phyloP scores from a whole-genome alignment of 2,113 vertebrate species.

The Rostratula benghalensis region DNA sequence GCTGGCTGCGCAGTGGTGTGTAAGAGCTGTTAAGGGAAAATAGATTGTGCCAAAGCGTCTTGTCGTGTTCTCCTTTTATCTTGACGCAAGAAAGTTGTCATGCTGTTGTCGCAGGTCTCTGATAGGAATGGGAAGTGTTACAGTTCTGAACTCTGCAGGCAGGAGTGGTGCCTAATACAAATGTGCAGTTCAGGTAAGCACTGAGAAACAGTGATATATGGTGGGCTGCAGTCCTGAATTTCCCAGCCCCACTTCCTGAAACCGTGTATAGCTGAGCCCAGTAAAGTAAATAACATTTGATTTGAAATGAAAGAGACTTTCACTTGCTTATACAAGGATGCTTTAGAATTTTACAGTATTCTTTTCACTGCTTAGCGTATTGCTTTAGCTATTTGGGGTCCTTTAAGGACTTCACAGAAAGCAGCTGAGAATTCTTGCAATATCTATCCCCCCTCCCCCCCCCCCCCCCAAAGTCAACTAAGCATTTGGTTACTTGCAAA shows the following conservation, averaged over 20 bases:
- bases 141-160: neutral
- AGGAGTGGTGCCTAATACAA: neutral
- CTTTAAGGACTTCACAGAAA: neutral
- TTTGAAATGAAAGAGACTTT: neutral
- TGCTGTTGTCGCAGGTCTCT: neutral
- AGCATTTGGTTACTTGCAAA: neutral
- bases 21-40: neutral
- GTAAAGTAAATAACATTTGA: conserved; percentile 38
- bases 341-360: neutral
- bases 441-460: neutral
- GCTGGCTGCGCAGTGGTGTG: neutral
- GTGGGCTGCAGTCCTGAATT: neutral
- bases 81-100: neutral
- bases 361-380: neutral
- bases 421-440: neutral
- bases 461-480: neutral
- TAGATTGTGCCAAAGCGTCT: neutral
- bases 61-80: conserved; percentile 9
- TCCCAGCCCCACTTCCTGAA: neutral
- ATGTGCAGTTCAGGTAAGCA: neutral
- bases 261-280: neutral
- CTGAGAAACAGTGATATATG: neutral
- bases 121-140: neutral
- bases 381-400: neutral
- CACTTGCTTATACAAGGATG: neutral